phyloP scores from a whole-genome alignment of 2,888 invertebrate species.

The Drosophila formosana region DNA sequence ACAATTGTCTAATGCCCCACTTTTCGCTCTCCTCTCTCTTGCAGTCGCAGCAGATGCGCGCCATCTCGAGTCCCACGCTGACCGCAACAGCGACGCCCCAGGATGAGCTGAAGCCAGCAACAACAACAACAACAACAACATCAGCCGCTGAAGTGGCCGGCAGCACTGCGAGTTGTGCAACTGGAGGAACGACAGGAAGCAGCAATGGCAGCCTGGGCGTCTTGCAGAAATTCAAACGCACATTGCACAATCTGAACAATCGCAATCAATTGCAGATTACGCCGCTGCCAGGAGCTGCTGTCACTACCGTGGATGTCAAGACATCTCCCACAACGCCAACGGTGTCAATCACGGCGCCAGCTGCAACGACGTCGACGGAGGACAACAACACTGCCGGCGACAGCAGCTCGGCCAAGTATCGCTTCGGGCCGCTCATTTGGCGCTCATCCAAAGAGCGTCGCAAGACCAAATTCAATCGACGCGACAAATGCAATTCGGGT shows the following conservation, averaged over 20 bases:
- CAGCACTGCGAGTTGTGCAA: neutral
- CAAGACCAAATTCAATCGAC: slow-evolving; percentile 89
- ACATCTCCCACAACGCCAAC: slow-evolving; percentile 45
- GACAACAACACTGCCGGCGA: slow-evolving; percentile 34
- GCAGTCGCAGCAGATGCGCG: slow-evolving; percentile 84
- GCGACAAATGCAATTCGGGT: slow-evolving; percentile 90
- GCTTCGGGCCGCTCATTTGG: slow-evolving; percentile 90
- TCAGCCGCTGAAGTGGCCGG: neutral
- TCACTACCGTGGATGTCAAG: slow-evolving; percentile 21
- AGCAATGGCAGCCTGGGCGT: slow-evolving; percentile 84
- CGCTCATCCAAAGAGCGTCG: slow-evolving; percentile 90
- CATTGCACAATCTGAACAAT: slow-evolving; percentile 86
- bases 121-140: neutral
- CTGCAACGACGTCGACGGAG: neutral
- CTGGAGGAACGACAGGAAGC: slow-evolving; percentile 27
- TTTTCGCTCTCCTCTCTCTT: slow-evolving; percentile 28
- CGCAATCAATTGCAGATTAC: slow-evolving; percentile 68
- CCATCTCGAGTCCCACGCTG: slow-evolving; percentile 85
- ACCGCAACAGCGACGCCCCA: slow-evolving; percentile 50
- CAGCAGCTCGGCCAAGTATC: slow-evolving; percentile 82
- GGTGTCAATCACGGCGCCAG: slow-evolving; percentile 47
- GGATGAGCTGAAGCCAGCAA: slow-evolving; percentile 17
- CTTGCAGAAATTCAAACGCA: slow-evolving; percentile 90
- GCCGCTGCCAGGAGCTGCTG: slow-evolving; percentile 42
- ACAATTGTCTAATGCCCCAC: neutral